phyloP scores from a whole-genome alignment of 2,113 vertebrate genomes.

The Phycodurus eques region DNA sequence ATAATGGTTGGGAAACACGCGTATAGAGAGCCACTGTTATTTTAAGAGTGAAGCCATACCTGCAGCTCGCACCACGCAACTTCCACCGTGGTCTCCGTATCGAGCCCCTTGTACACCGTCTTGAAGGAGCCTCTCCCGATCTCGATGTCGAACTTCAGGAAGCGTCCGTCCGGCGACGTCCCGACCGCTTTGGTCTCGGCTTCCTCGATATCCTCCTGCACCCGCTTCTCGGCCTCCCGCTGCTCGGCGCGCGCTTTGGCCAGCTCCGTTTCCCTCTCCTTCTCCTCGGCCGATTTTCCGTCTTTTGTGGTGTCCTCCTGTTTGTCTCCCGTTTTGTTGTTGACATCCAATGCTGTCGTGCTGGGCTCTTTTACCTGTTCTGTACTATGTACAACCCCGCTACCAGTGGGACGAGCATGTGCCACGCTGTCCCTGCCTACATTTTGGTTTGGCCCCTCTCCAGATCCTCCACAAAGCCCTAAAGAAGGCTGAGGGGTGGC shows the following conservation, averaged over 20 bases:
- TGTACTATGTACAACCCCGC: conserved; percentile 9
- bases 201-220: conserved; percentile 88
- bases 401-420: conserved; percentile 1
- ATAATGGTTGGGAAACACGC: background rate
- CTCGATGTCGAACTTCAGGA: conserved; percentile 98
- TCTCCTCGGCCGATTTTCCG: conserved; percentile 37
- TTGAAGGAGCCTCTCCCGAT: conserved; percentile 97
- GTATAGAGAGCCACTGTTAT: background rate
- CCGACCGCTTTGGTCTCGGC: conserved; percentile 96
- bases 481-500: conserved; percentile 23
- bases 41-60: conserved; percentile 70
- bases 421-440: background rate
- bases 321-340: conserved; percentile 36
- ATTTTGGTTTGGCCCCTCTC: conserved; percentile 29
- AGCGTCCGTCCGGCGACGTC: conserved; percentile 92
- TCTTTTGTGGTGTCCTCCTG: conserved; percentile 35
- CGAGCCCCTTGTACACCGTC: conserved; percentile 96
- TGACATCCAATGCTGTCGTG: conserved; percentile 47
- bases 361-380: conserved; percentile 36
- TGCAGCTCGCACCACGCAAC: conserved; percentile 98
- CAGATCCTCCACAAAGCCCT: conserved; percentile 10
- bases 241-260: conserved; percentile 74
- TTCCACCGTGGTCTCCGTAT: conserved; percentile 97
- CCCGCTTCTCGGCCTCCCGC: conserved; percentile 77
- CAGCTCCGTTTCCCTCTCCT: conserved; percentile 53